Percentiles rank a stretch among this genome's conserved stretches.
phyloP scores from a whole-genome alignment of 1,140 invertebrate species.

The Cryptotermes secundus region DNA sequence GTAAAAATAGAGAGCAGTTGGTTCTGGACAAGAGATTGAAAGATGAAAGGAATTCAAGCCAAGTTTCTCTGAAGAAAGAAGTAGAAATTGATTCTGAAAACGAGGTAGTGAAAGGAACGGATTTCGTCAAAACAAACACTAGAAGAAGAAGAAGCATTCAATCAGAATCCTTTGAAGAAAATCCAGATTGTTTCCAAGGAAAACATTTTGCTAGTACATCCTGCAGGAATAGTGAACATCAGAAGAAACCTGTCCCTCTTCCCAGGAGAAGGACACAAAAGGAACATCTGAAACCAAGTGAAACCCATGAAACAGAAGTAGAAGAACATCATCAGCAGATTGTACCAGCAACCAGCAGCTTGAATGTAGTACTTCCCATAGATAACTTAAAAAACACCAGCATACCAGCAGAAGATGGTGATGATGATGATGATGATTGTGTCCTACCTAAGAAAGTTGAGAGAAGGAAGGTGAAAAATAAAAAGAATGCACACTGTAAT shows the following conservation, averaged over 20 bases:
- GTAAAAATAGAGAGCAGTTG: background rate
- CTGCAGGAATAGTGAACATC: background rate
- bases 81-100: background rate
- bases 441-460: background rate
- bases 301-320: background rate
- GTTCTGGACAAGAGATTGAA: background rate
- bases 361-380: background rate
- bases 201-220: background rate
- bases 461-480: background rate
- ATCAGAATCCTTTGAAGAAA: background rate
- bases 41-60: background rate
- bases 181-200: background rate
- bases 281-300: background rate
- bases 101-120: background rate
- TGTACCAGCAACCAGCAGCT: background rate
- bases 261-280: background rate
- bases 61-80: background rate
- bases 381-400: background rate
- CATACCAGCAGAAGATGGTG: background rate
- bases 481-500: background rate
- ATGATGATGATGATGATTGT: background rate
- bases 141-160: background rate
- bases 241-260: constrained; percentile 3
- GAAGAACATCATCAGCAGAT: background rate
- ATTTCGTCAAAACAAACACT: background rate